Base-by-base conservation (phyloP, 2,888 invertebrate genomes). In the Epistrophella euchroma region DNA sequence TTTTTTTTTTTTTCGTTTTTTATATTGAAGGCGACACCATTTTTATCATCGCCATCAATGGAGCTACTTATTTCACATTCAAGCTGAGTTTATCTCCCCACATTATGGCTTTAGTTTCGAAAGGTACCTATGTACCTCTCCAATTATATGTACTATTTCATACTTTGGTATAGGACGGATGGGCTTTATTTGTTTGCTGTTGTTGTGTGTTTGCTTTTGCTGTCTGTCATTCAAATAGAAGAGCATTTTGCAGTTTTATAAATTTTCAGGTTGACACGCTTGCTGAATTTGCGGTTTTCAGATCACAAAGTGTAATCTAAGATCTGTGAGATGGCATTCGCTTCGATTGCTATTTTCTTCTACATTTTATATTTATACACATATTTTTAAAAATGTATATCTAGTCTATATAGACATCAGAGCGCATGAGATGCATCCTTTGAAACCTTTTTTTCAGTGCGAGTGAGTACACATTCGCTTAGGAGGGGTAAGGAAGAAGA, bases 261-360 rank as follows among this genome's bases (percentile, higher is more conserved):
- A 83, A 17, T 37, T 47, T 88, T 88, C 89, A 89, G 89, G 88
- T 90, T 90, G 90, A 90, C 90, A 89, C 89, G 88, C 89, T 89
- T 89, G 91, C 91, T 91, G 91, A 91, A 90, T 90, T 89, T 91
- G 91, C 90, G 91, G 91, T 91, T 91, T 91, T 88, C 88, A 82
- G 83, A 88, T 87, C 81, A 85, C 82, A 84, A 79, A 75, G 62
- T 37, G 90, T 90, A 90, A 90, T 90, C 88, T 88, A 88, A 90
- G 90, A 90, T 88, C 88, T 90, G 90, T 90, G 90, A 90, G 90
- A 90, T 89, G 89, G 62, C 85, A 81, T 76, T 81, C 52, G 76
- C 76, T 72, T 60, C 73, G 17, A 73, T 81, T 85, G 58, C 25
- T 56, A 50, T 70, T 60, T 72, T 32, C 43, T 70, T 73, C 17